Evolutionary conservation across 2,888 invertebrate genomes (phyloP), one percentile per base, ranked within the genome.

Genomic region (Drosophila macrospina): DNA sequence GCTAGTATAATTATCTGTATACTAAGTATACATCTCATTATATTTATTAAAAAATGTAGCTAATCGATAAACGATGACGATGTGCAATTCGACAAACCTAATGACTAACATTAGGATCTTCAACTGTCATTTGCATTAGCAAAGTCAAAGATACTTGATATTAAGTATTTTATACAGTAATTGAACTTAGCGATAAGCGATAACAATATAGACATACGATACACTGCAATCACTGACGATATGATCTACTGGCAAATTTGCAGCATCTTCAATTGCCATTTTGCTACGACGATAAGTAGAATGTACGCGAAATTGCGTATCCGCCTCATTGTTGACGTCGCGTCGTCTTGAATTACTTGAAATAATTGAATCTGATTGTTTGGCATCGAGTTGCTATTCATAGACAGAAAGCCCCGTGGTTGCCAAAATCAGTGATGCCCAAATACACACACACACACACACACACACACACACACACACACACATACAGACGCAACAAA

Each of bases 351-450:
- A 69, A 66, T 81, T 68, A 66, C 72, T 65, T 51, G 51, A 68
- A 66, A 74, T 86, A 86, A 81, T 81, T 86, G 80, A 77, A 77
- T 86, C 77, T 30, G 51, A 77, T 83, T 86, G 86, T 85, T 78
- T 70, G 86, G 63, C 72, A 67, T 78, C 65, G 20, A 63, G 24
- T 59, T 62, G 32, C 52, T 37, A 50, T 67, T 30, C 57, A 68
- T 60, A 64, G 59, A 48, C 45, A 5, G 13, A 10, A 32, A 16
- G 41, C 11, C 34, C 3, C 42, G 30, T 34, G 39, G 11, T 50
- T 57, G 30, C 32, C 37, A 44, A 69, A 54, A 68, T 37, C 61
- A 60, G 48, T 47, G 57, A 13, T 47, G 50, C 41, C 16, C 24
- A 32, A 59, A 28, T 11, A 51, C 26, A 42, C n/a, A n/a, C n/a